Evolutionary conservation across 2,113 vertebrate genomes (phyloP), one percentile per base, ranked within the genome.

Genomic region (Notothenia rossii): DNA sequence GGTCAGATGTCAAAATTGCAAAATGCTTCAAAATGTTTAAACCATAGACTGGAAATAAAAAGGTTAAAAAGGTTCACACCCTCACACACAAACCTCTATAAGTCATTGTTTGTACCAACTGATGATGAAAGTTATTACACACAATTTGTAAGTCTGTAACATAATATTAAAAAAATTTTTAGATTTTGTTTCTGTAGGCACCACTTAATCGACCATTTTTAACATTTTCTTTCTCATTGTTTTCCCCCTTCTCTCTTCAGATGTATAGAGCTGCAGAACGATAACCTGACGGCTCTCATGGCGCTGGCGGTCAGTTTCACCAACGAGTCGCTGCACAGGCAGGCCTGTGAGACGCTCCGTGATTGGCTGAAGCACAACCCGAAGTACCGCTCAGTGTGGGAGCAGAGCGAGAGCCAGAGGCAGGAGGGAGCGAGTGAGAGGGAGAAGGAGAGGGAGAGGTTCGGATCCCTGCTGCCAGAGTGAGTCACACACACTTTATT

Each of bases 271-370:
- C 91, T 99, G 84, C 96, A 98, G 93, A 97, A 97, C 2, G 97
- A 97, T 87, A 99, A 99, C 91, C 94, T 97, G 84, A 97, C 95
- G 0, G 97, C 98, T 0, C 96, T 99, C 59, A 99, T 99, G 98
- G 97, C 98, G 0, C 83, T 99, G 82, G 98, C 98, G 0, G 98
- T 99, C 70, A 99, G 98, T 87, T 99, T 99, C 89, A 99, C 98
- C 64, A 99, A 99, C 0, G 98, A 99, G 77, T 98, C 98, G 5
- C 90, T 99, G 87, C 98, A 99, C 94, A 97, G 97, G 83, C 98
- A 99, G 91, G 98, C 98, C 0, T 99, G 98, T 29, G 97, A 99
- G 88, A 97, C 97, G 1, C 94, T 99, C 12, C 94, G 96, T 1
- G 97, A 99, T 83, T 99, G 98, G 98, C 90, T 99, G 15, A 95